Base-by-base conservation (phyloP, 1,140 invertebrate genomes). In the Microplitis demolitor region DNA sequence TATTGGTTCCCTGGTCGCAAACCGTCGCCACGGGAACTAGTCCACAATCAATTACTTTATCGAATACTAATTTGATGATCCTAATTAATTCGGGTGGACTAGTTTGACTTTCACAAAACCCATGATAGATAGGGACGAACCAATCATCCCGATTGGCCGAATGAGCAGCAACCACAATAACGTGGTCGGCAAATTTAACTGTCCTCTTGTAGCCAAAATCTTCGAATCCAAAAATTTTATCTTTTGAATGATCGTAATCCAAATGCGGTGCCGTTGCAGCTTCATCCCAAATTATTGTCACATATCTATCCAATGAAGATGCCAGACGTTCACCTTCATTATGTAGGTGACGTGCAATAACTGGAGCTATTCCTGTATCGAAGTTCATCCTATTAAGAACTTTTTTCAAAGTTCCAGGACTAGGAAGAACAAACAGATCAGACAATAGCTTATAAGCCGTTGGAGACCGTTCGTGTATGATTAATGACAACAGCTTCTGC, bases 191-290 rank as follows among this genome's bases (percentile, higher is more conserved):
- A 66, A 78, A 72, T 34, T 69, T 51, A 0, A 16, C 1, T 31
- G 37, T 75, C 9, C 71, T 8, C 4, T 35, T 63, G 3, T 37
- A 13, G 14, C 76, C 78, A 70, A 70, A 78, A 62, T 81, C 75
- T 66, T 77, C 76, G 24, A 77, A 75, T 14, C 79, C 78, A 16
- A 72, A 39, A n/a, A 80, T 75, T 24, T 39, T 35, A 34, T 79
- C 74, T 5, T 5, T 11, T 45, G 33, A 54, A 51, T 45, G 13
- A 72, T 66, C 66, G 63, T 74, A 79, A 16, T 71, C 2, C 4
- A 79, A 16, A 37, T 51, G 54, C 13, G 61, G 39, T 24, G 16
- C 16, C 34, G 76, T 14, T 51, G 61, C 45, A 34, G 78, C 70
- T 73, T 79, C 77, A 66, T 78, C 75, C 66, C 76, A 76, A 11